These are phyloP conservation scores for Schrankia costaestrigalis DNA, from an alignment of 2,888 invertebrate species.

Conservation along the genomic window DNA sequence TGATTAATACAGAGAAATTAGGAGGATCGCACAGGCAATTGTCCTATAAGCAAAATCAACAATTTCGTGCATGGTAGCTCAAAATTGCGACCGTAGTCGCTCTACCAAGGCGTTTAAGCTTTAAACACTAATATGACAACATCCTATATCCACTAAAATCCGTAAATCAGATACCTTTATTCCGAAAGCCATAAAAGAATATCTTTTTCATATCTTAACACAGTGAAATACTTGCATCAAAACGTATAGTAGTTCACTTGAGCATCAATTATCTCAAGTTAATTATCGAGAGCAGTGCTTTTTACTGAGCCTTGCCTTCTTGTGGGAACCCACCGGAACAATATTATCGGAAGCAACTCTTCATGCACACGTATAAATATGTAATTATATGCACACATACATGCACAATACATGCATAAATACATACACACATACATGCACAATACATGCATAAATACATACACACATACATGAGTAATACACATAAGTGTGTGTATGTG, in stretches of 20 bases:
- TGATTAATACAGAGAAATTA: no score
- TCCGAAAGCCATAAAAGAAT: neutral
- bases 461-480: no score
- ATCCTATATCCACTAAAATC: no score
- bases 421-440: slow-evolving; percentile 5
- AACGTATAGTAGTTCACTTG: slow-evolving; percentile 22
- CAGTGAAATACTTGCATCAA: slow-evolving; percentile 29
- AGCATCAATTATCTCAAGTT: slow-evolving; percentile 36
- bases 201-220: slow-evolving; percentile 16
- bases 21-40: no score
- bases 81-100: no score
- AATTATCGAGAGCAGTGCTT: slow-evolving; percentile 63
- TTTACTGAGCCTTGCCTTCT: slow-evolving; percentile 40
- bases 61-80: no score
- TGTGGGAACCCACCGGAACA: slow-evolving; percentile 72
- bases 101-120: no score
- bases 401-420: neutral
- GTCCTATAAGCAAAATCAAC: no score
- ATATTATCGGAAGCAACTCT: slow-evolving; percentile 57
- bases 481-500: no score
- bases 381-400: slow-evolving; percentile 19
- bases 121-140: no score
- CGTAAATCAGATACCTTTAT: no score
- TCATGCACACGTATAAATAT: slow-evolving; percentile 12
- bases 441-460: slow-evolving; percentile 13